Evolutionary conservation across 2,113 vertebrate genomes (phyloP).

Genomic region (Scopus umbretta): DNA sequence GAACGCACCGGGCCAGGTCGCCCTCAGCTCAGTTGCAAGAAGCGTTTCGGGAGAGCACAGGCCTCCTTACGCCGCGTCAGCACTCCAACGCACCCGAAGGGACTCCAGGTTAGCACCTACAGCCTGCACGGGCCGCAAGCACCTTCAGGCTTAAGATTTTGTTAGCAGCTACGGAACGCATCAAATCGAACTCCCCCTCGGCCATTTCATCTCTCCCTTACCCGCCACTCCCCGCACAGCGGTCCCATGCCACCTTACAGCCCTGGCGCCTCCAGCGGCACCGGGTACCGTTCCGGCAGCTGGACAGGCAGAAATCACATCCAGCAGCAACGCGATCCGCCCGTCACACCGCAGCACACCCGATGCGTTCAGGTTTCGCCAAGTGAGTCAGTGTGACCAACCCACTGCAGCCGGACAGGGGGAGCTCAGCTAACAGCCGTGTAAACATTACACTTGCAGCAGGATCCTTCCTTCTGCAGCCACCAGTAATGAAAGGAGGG

Average conservation of each 20-base stretch:
- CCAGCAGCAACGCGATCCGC: not conserved
- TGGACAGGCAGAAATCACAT: too few species aligned
- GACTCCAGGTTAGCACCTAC: not conserved
- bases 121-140: not conserved
- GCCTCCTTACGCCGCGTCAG: too few species aligned
- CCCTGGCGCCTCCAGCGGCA: too few species aligned
- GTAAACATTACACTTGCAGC: not conserved
- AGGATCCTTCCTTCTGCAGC: not conserved
- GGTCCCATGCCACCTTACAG: too few species aligned
- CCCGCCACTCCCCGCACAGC: too few species aligned
- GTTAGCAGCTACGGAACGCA: not conserved
- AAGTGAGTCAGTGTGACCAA: too few species aligned
- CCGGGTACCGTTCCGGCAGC: not conserved
- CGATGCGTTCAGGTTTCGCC: accelerated
- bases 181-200: accelerated
- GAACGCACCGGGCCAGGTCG: accelerated
- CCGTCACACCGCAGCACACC: accelerated
- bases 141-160: accelerated
- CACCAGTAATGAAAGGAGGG: not conserved
- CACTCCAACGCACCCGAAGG: not conserved
- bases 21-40: accelerated
- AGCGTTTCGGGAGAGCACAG: accelerated
- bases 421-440: not conserved
- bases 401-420: too few species aligned
- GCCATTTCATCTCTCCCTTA: too few species aligned